Evolutionary conservation across 1,140 invertebrate genomes (phyloP), one percentile per base, ranked within the genome.

Genomic region (Heliconius eleuchia): DNA sequence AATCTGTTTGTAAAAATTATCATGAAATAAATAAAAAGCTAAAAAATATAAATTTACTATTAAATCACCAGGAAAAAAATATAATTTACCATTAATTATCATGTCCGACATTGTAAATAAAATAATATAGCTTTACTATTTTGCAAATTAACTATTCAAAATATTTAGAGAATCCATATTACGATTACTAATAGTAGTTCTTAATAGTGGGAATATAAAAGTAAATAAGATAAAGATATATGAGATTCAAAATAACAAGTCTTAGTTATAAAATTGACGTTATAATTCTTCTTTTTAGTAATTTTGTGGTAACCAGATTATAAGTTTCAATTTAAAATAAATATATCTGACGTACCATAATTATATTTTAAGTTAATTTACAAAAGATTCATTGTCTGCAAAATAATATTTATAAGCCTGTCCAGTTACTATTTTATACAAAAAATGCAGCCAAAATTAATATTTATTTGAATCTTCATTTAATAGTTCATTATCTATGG

Each of bases 51-150:
- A n/a, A 7, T 37, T 8, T 39, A n/a, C 3, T 4, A 23, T 71
- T 37, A 39, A 71, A 39, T 23, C 1, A 39, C 1, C 7, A 72
- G 39, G n/a, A 72, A 72, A 19, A n/a, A 39, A 19, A 19, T n/a
- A 72, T 72, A 42, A 72, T 39, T 82, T 88, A 93, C 92, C 92
- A 84, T 93, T 93, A 88, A 93, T 92, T 84, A 93, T 92, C 88
- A 93, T 92, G 85, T 93, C 92, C 82, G 92, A 93, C 91, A 93
- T 92, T 75, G 80, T 86, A 30, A 13, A n/a, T 66, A 13, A 1
- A 30, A 8, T 27, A 27, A 66, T 66, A 66, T 27, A 30, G 27
- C 13, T 27, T 0, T 66, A 13, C 4, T 27, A 13, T 66, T 11
- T 66, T 1, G 13, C 27, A 30, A 30, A 66, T 16, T 66, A 66